These are phyloP conservation scores for Stichopus horrens DNA, from an alignment of 53 echinoderm and acorn worm species.

Conservation along the genomic window DNA sequence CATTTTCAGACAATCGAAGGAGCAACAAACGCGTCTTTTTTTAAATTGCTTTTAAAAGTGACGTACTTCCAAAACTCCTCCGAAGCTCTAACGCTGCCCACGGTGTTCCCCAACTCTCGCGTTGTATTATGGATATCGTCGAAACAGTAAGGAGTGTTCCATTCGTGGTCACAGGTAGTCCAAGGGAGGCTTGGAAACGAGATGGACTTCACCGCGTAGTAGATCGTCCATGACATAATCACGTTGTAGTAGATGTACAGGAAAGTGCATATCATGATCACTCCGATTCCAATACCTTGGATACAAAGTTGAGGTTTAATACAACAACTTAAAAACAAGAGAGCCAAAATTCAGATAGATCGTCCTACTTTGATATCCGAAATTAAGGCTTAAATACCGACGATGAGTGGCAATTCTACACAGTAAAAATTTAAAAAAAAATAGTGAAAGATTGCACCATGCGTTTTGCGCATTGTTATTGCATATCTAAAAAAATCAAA, in stretches of 20 bases:
- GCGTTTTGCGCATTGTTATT: too few relatives aligned
- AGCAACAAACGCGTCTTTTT: neutral
- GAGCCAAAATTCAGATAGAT: too few relatives aligned
- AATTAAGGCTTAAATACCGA: too few relatives aligned
- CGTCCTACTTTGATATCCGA: too few relatives aligned
- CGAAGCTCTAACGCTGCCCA: slow-evolving; percentile 10
- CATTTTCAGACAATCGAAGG: neutral
- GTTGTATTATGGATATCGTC: slow-evolving; percentile 40
- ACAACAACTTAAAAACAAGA: too few relatives aligned
- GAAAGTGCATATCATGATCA: neutral
- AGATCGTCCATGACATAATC: slow-evolving; percentile 91
- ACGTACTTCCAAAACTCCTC: slow-evolving; percentile 48
- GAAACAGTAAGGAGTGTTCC: slow-evolving; percentile 87
- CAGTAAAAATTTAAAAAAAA: too few relatives aligned
- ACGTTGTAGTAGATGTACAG: slow-evolving; percentile 78
- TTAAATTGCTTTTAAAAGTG: neutral
- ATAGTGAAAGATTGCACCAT: too few relatives aligned
- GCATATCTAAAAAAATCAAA: too few relatives aligned
- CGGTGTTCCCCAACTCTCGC: neutral
- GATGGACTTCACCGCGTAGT: slow-evolving; percentile 61
- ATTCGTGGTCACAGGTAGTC: slow-evolving; percentile 74
- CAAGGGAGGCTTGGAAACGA: slow-evolving; percentile 69
- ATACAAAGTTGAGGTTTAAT: neutral
- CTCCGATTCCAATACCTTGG: neutral
- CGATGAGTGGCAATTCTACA: too few relatives aligned